Base-by-base conservation (phyloP, 1,140 invertebrate genomes). In the Solenopsis invicta region DNA sequence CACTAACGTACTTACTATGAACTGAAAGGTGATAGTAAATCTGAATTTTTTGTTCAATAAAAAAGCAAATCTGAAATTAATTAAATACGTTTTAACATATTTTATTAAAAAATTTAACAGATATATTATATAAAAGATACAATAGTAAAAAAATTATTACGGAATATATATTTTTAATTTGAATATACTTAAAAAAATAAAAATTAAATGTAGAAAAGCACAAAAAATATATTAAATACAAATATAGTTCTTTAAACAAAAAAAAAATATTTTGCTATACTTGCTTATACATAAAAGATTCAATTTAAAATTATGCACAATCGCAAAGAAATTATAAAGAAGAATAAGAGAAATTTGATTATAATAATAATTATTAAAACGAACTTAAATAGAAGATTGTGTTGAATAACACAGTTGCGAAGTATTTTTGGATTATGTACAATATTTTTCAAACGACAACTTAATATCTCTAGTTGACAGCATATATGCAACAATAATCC, bases 371-470 rank as follows among this genome's bases (percentile, higher is more conserved):
- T 9, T 24, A 62, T 61, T n/a, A 13, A 41, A 64, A 64, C 56
- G 21, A 77, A 92, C 92, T 86, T 50, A 89, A 77, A 90, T 66
- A 93, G 91, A 1, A 50, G 41, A 0, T 89, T 50, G 54, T 93
- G 92, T 69, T 93, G 88, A 45, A 48, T 13, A 13, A 91, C 71
- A 37, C 89, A 88, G 6, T 85, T 5, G 18, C 34, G 85, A 71
- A 13, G 21, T 18, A 9, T 56, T 62, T 24, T 16, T 34, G 78
- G 41, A 48, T 75, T 56, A 3, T 10, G 54, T 41, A 12, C 29
- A 8, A 88, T 86, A 2, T 48, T 34, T 9, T 16, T 88, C 21
- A 92, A 78, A 34, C 91, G 87, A 45, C 50, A 66, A 13, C 66
- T 66, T 4, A 92, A 61, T 29, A 92, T 92, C n/a, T 88, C 77